A percentile compares a stretch with the other conserved stretches of the same genome.
Conservation (phyloP, 2,888 invertebrate species). For the Villa cingulata region DNA sequence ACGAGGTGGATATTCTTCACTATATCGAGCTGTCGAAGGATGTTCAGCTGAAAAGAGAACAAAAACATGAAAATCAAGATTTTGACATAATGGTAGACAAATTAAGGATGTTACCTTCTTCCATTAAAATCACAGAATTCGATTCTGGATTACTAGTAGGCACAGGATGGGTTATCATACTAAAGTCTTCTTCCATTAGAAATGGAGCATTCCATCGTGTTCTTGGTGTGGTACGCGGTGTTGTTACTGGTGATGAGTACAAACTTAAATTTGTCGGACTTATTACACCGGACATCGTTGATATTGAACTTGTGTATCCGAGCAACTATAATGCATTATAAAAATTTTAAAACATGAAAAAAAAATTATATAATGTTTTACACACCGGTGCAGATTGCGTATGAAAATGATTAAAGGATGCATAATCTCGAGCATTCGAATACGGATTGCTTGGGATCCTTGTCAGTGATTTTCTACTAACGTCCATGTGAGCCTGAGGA, state of each 20-base stretch:
- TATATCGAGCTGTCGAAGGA: constrained; percentile 27
- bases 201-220: constrained; percentile 78
- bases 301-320: constrained; percentile 78
- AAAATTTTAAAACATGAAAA: constrained; percentile 1
- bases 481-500: constrained; percentile 23
- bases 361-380: background rate
- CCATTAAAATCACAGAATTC: constrained; percentile 61
- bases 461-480: constrained; percentile 18
- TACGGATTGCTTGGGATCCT: constrained; percentile 39
- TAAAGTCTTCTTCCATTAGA: constrained; percentile 89
- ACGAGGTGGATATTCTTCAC: constrained; percentile 30
- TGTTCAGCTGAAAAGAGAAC: constrained; percentile 16
- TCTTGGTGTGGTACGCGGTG: constrained; percentile 57
- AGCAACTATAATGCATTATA: constrained; percentile 55
- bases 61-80: constrained; percentile 3
- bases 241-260: constrained; percentile 60
- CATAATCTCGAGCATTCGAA: constrained; percentile 52
- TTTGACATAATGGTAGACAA: background rate
- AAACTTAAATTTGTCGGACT: constrained; percentile 78
- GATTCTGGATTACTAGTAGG: constrained; percentile 46
- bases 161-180: constrained; percentile 70
- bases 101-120: constrained; percentile 46
- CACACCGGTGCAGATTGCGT: constrained; percentile 51
- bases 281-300: constrained; percentile 69
- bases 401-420: constrained; percentile 70